Base-by-base conservation (phyloP, 2,888 invertebrate genomes). In the Caenorhabditis virilis region DNA sequence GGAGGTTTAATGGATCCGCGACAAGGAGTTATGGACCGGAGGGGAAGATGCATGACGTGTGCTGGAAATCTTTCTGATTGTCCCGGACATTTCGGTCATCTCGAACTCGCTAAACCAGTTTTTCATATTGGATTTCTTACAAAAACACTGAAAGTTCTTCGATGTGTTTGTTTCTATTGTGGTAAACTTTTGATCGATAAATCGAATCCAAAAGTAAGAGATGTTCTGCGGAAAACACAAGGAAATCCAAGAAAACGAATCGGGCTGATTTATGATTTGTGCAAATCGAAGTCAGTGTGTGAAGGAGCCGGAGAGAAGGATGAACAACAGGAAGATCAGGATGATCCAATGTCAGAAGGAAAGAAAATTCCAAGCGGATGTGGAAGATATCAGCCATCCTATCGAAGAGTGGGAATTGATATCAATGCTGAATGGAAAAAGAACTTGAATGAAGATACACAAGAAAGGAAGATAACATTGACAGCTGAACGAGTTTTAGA, bases 1-100 rank as follows among this genome's bases (percentile, higher is more conserved):
- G 95, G 95, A 0, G 98, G 98, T 27, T 89, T 99, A 70, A 98
- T 98, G 97, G 98, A 99, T 85, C 98, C 98, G 0, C 88, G 98
- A 54, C 97, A 98, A 86, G 98, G 97, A 78, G 95, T 95, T 60
- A 92, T 95, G 41, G 97, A 98, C 84, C 88, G 95, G 76, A 88
- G 93, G 62, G 95, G 95, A 83, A 93, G 68, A 50, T 81, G 81
- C 43, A 74, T 75, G 84, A 95, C 95, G 0, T 95, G 95, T 84
- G 94, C 95, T 65, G 88, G 97, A 43, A 95, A 93, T 83, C 93
- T 95, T 91, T 92, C 93, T 0, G 95, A 97, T 85, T 99, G 98
- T 84, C 95, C 98, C 2, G 98, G 98, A 1, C 98, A 99, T 85
- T 99, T 98, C 86, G 98, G 95, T 3, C 98, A 99, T 84, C 91